Conservation (phyloP, 2,113 vertebrate species). For the Anthoscopus minutus region DNA sequence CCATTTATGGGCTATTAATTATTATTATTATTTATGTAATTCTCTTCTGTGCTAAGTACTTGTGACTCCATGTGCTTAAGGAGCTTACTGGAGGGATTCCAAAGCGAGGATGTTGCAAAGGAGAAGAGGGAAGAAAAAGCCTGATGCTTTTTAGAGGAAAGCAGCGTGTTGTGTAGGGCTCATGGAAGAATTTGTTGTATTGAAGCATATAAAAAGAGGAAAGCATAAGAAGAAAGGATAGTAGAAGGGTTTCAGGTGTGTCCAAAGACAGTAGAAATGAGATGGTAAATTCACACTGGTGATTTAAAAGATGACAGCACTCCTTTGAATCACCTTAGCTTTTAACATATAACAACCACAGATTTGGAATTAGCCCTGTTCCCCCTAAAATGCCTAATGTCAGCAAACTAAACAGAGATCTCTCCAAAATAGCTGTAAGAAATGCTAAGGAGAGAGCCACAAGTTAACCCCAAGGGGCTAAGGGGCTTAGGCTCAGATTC, state of each 20-base stretch:
- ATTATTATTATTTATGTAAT: slow-evolving; percentile 46
- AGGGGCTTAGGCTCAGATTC: slow-evolving; percentile 26
- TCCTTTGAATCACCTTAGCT: background rate
- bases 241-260: background rate
- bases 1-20: slow-evolving; percentile 5
- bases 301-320: background rate
- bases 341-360: background rate
- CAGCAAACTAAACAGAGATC: background rate
- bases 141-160: background rate
- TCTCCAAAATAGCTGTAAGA: background rate
- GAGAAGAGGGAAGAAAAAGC: background rate
- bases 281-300: background rate
- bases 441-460: background rate
- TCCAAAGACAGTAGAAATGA: background rate
- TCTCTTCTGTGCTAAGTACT: slow-evolving; percentile 23
- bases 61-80: slow-evolving; percentile 22
- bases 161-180: background rate
- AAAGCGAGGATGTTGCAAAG: slow-evolving; percentile 13
- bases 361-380: background rate
- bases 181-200: background rate
- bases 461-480: slow-evolving; percentile 24
- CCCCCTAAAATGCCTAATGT: background rate
- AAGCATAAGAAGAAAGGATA: background rate
- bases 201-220: background rate
- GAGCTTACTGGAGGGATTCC: slow-evolving; percentile 53